Base-by-base conservation (phyloP, 2,113 vertebrate genomes). In the Catagonus wagneri region DNA sequence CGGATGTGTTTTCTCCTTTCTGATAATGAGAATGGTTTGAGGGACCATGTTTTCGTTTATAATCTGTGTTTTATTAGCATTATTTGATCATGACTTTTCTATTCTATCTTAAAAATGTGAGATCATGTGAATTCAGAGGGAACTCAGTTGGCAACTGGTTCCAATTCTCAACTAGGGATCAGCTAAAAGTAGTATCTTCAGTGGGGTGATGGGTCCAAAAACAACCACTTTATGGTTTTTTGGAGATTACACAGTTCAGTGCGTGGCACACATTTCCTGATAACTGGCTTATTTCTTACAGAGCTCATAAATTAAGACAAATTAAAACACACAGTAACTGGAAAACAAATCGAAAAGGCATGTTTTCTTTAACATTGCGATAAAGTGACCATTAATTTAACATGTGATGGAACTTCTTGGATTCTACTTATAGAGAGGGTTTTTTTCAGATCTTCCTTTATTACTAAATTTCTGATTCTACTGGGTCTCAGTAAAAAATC, bases 201-300 rank as follows among this genome's bases (percentile, higher is more conserved):
- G 25, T 44, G 56, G 7, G 71, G 20, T 75, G 17, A 69, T 39
- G 65, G 75, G 66, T 63, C 23, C 76, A 61, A 81, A 93, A 76
- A 89, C 66, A 86, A 85, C 25, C 29, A 58, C 52, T 63, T 90
- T 93, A 16, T 85, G 89, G 44, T 95, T 89, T 79, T 75, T 80
- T 91, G 50, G 5, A 72, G 8, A 23, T 80, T 96, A 89, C 25
- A 93, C 61, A 81, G 83, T 86, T 79, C 50, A 90, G 1, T 79
- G 12, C 72, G 13, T 56, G 23, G 27, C 11, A 4, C 15, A 36
- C 34, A 44, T 86, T 89, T 83, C 60, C 29, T 52, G 69, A 68
- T 58, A 63, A 78, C n/a, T 22, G 7, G 22, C 71, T 34, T 93
- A 34, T 74, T 91, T 95, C 68, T 93, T 61, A 25, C 3, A 61